These are phyloP conservation scores for Drosophila bipectinata DNA, from an alignment of 1,140 invertebrate species.

Conservation along the genomic window DNA sequence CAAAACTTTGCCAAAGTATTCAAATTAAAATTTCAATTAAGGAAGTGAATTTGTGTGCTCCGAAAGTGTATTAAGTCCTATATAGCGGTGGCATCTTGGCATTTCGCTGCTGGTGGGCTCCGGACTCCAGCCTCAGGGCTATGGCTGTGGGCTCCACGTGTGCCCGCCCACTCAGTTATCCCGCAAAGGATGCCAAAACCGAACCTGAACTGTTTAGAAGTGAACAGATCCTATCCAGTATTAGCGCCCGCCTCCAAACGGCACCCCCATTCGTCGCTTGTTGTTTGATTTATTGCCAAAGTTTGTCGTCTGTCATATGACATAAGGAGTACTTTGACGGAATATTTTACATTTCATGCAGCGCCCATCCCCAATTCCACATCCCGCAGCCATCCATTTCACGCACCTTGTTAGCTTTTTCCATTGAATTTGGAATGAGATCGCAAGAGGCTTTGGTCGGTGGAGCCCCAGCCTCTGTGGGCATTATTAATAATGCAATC, in stretches of 20 bases:
- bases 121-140: not conserved
- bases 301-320: conserved; percentile 78
- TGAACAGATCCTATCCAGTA: conserved; percentile 8
- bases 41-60: conserved; percentile 81
- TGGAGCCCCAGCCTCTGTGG: conserved; percentile 28
- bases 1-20: conserved; percentile 82
- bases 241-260: conserved; percentile 14
- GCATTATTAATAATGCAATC: conserved; percentile 81
- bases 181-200: conserved; percentile 9
- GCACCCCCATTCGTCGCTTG: conserved; percentile 42
- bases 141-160: conserved; percentile 37
- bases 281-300: conserved; percentile 80
- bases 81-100: conserved; percentile 75
- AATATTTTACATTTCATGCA: conserved; percentile 65
- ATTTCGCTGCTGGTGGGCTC: conserved; percentile 57
- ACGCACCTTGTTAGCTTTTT: conserved; percentile 30
- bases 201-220: conserved; percentile 34
- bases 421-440: conserved; percentile 62
- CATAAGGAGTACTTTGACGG: conserved; percentile 77
- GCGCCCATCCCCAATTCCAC: not conserved
- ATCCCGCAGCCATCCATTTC: not conserved
- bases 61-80: conserved; percentile 81
- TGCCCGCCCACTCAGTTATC: conserved; percentile 76
- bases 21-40: conserved; percentile 83
- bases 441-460: conserved; percentile 39